A percentile compares a stretch with the other conserved stretches of the same genome.
These are phyloP conservation scores for Aphaenogaster ashmeadi DNA, from an alignment of 1,140 invertebrate species.

Conservation along the genomic window DNA sequence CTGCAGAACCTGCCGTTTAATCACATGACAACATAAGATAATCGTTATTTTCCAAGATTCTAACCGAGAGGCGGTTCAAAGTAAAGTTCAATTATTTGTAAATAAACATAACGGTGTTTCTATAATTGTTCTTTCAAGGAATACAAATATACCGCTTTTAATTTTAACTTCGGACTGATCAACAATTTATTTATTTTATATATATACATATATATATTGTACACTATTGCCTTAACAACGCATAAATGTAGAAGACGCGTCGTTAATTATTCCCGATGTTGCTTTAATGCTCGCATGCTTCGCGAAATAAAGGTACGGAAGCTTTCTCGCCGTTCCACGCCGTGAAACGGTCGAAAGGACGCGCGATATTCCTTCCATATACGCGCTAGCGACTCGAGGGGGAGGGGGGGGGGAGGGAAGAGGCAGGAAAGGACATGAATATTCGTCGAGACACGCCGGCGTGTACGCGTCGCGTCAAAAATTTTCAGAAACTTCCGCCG, in stretches of 20 bases:
- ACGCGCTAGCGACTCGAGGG: not conserved
- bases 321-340: not conserved
- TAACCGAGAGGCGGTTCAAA: slow-evolving; percentile 61
- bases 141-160: not conserved
- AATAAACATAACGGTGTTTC: slow-evolving; percentile 38
- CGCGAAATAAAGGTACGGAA: not conserved
- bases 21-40: slow-evolving; percentile 78
- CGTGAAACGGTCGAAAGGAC: not conserved
- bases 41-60: slow-evolving; percentile 67
- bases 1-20: slow-evolving; percentile 83
- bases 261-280: not conserved
- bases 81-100: slow-evolving; percentile 47
- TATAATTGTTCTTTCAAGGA: slow-evolving; percentile 20
- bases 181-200: not conserved
- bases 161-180: not conserved
- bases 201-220: not conserved
- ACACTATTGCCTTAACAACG: not conserved
- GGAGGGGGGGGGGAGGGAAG: not conserved
- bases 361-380: not conserved
- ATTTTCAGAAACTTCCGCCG: not conserved
- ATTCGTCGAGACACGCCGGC: not conserved
- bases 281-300: not conserved
- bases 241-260: not conserved
- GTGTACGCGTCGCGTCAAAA: not conserved
- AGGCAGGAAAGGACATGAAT: not conserved